Conservation (phyloP, 2,797 vertebrate genomes). For the Sitta carolinensis region DNA sequence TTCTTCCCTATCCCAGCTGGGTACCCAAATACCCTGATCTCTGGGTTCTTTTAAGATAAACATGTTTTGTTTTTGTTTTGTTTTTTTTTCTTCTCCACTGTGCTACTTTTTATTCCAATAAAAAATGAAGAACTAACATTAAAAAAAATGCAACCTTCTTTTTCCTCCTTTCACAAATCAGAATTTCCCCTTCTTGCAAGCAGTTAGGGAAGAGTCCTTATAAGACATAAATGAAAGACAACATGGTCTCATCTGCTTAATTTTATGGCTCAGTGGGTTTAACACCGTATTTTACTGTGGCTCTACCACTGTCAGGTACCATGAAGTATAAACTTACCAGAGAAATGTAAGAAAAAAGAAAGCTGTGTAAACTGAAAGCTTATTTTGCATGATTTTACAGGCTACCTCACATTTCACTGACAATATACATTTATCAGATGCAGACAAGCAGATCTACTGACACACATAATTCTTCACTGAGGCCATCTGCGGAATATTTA, state of each 20-base stretch:
- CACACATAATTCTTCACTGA: conserved; percentile 1
- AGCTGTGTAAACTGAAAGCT: neutral
- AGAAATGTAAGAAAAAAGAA: neutral
- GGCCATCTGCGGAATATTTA: neutral
- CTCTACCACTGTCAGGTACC: neutral
- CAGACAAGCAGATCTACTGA: conserved; percentile 38
- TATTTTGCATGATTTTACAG: conserved; percentile 4
- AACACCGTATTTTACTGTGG: neutral
- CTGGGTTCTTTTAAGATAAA: neutral
- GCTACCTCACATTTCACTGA: neutral
- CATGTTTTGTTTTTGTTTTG: neutral
- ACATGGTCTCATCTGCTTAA: neutral
- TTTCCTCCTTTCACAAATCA: neutral
- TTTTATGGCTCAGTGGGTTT: neutral
- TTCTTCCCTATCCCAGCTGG: neutral
- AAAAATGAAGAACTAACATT: neutral
- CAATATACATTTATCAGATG: conserved; percentile 33
- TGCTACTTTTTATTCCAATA: neutral
- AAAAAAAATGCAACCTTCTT: neutral
- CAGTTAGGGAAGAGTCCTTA: neutral
- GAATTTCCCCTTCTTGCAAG: neutral
- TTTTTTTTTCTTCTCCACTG: neutral
- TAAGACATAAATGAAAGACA: neutral
- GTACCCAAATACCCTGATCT: neutral
- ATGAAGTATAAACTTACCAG: neutral